Evolutionary conservation across 2,113 vertebrate species (phyloP).

Genomic region (Myrmecobius fasciatus): DNA sequence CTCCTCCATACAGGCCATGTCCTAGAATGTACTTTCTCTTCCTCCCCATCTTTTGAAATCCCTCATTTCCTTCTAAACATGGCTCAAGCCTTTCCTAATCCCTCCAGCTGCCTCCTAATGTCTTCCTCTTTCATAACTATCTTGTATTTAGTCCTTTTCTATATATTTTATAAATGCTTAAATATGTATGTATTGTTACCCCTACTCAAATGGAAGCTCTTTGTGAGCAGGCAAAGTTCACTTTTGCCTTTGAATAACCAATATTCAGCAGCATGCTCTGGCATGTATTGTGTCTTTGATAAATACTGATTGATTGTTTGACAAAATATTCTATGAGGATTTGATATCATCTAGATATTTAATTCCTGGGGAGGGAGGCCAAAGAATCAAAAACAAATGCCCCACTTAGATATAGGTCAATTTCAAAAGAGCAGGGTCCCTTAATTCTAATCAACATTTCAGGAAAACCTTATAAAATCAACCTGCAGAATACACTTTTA

Average conservation of each 20-base stretch:
- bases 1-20: neutral
- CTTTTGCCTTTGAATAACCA: slow-evolving; percentile 7
- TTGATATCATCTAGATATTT: no score
- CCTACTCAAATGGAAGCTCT: slow-evolving; percentile 41
- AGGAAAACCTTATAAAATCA: slow-evolving; percentile 38
- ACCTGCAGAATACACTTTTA: slow-evolving; percentile 9
- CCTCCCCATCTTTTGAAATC: neutral
- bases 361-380: slow-evolving; percentile 30
- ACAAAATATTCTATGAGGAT: no score
- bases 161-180: neutral
- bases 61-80: neutral
- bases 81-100: neutral
- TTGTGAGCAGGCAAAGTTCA: neutral
- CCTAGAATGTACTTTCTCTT: neutral
- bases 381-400: slow-evolving; percentile 47
- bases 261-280: neutral
- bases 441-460: slow-evolving; percentile 48
- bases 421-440: slow-evolving; percentile 42
- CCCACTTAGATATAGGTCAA: slow-evolving; percentile 27
- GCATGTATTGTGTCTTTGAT: neutral
- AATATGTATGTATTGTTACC: neutral
- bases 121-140: neutral
- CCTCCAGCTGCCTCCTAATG: neutral
- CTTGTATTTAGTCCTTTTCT: neutral
- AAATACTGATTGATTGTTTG: no score